Evolutionary conservation across 2,797 vertebrate species (phyloP), one percentile per base, ranked within the genome.

Genomic region (Anabacerthia variegaticeps): DNA sequence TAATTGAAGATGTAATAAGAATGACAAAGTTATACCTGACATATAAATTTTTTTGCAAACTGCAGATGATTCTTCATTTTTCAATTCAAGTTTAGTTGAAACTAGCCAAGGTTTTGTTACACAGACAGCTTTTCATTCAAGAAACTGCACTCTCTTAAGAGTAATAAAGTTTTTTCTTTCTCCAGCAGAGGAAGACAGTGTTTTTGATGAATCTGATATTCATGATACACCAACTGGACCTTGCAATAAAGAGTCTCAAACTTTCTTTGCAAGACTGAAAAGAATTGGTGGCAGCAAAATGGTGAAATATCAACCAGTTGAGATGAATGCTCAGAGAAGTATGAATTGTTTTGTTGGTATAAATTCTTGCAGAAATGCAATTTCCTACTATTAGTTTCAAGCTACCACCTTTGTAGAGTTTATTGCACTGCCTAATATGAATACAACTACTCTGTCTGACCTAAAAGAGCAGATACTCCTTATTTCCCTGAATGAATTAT

Each of bases 191-290:
- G 99, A 99, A 98, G 99, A 99, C 98, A 99, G 99, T 95, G 99
- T 99, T 89, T 99, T 99, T 94, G 99, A 99, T 98, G 99, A 99
- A 98, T 99, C 99, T 90, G 99, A 99, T 93, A 98, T 99, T 97
- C 99, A 99, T 84, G 99, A 99, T 97, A 99, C 99, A 49, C 99
- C 99, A 85, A 99, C 99, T 89, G 99, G 99, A 96, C 99, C 99
- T 69, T 98, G 98, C 93, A 99, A 98, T 98, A 99, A 99, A 97
- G 99, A 99, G 97, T 99, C 99, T 83, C 99, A 99, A 98, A 99
- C 99, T 91, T 99, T 99, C 98, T 99, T 99, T 97, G 99, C 99
- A 93, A 99, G 99, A 68, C 98, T 99, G 96, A 99, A 99, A 98
- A 99, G 99, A 97, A 99, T 99, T 79, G 99, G 99, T 75, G 99